phyloP scores from a whole-genome alignment of 2,797 vertebrate species.

The Triplophysa bombifrons region DNA sequence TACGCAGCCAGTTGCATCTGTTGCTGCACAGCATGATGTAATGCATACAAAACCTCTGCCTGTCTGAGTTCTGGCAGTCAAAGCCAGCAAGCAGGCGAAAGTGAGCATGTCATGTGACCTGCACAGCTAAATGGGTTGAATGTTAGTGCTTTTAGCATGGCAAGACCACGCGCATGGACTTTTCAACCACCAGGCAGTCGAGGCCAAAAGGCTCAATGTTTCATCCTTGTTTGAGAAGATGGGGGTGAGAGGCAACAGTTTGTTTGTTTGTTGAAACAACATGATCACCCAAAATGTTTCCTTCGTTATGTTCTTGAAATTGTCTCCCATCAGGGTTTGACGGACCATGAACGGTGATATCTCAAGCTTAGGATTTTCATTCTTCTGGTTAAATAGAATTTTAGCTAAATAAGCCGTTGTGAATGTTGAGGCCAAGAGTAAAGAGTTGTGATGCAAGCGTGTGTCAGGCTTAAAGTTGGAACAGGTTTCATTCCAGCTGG shows the following conservation, averaged over 20 bases:
- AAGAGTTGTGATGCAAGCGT: conserved; percentile 26
- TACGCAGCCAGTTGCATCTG: conserved; percentile 26
- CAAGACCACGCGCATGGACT: conserved; percentile 16
- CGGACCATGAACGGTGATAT: not conserved
- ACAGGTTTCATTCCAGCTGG: conserved; percentile 23
- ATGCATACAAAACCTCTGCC: conserved; percentile 17
- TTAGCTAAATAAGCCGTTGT: conserved; percentile 18
- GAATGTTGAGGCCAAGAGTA: conserved; percentile 13
- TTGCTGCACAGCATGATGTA: conserved; percentile 37
- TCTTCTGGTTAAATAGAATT: conserved; percentile 14
- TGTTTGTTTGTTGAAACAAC: conserved; percentile 53
- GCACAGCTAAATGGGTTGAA: conserved; percentile 54
- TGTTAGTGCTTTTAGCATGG: conserved; percentile 42
- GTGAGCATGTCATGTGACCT: conserved; percentile 45
- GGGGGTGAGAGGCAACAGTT: conserved; percentile 38
- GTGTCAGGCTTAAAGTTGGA: conserved; percentile 10
- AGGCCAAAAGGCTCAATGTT: conserved; percentile 60
- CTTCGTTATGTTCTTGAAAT: conserved; percentile 42
- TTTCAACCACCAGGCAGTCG: conserved; percentile 54
- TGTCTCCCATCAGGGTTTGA: conserved; percentile 19
- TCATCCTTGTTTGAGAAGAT: conserved; percentile 51
- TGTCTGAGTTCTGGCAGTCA: conserved; percentile 28
- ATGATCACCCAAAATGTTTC: conserved; percentile 57
- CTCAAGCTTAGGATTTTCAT: conserved; percentile 1
- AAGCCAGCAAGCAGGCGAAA: conserved; percentile 32